phyloP scores from a whole-genome alignment of 2,888 invertebrate species.

The Cheilosia impressa region DNA sequence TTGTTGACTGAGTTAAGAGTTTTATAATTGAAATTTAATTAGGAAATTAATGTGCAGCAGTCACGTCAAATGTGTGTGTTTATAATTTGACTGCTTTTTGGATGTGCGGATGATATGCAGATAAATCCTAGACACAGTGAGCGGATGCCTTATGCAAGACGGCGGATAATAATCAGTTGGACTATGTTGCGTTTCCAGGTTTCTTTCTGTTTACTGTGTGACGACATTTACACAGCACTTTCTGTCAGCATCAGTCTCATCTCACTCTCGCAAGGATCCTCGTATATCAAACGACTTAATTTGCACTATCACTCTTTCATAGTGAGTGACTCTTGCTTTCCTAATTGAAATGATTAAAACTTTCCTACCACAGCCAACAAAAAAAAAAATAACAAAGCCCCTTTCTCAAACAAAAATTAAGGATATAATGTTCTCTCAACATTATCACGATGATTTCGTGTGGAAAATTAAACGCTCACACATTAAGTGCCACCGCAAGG shows the following conservation, averaged over 20 bases:
- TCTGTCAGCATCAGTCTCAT: no score
- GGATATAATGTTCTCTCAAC: slow-evolving; percentile 1
- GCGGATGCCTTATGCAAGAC: no score
- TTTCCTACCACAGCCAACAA: no score
- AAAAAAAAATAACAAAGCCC: neutral
- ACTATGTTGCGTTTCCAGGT: no score
- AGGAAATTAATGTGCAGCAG: slow-evolving; percentile 23
- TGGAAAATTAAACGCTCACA: slow-evolving; percentile 64
- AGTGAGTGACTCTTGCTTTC: no score
- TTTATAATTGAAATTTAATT: slow-evolving; percentile 67
- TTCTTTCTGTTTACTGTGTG: no score
- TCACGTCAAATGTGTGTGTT: slow-evolving; percentile 4
- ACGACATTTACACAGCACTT: no score
- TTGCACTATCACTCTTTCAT: no score
- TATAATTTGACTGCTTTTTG: neutral
- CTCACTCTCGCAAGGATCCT: no score
- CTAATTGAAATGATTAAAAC: no score
- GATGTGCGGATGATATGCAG: neutral
- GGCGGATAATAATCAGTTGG: no score
- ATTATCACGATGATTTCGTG: slow-evolving; percentile 38
- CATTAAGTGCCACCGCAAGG: slow-evolving; percentile 26
- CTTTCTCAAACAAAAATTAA: neutral
- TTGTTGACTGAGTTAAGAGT: slow-evolving; percentile 53
- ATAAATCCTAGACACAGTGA: neutral
- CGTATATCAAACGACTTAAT: no score